A percentile compares a stretch with the other conserved stretches of the same genome.
phyloP scores from a whole-genome alignment of 1,140 invertebrate species.

The Pseudoatta argentina region DNA sequence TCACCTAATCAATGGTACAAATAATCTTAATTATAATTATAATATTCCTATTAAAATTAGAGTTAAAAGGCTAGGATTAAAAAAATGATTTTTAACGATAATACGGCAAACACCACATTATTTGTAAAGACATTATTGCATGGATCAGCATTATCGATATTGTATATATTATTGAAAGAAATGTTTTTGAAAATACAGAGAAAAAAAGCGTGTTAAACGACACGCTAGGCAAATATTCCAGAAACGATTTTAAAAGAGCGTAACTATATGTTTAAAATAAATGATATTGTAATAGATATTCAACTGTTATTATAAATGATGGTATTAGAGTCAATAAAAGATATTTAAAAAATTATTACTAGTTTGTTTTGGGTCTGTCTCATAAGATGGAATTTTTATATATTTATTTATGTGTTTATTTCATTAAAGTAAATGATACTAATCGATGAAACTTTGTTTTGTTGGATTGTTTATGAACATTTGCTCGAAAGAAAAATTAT shows the following conservation, averaged over 20 bases:
- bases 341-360: not conserved
- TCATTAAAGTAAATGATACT: not conserved
- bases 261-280: not conserved
- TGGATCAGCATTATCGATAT: slow-evolving; percentile 34
- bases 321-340: not conserved
- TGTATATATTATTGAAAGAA: slow-evolving; percentile 23
- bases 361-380: not conserved
- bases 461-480: slow-evolving; percentile 50
- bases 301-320: slow-evolving; percentile 2
- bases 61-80: slow-evolving; percentile 76
- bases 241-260: slow-evolving; percentile 37
- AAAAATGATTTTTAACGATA: slow-evolving; percentile 73
- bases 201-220: slow-evolving; percentile 12
- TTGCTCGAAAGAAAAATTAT: slow-evolving; percentile 59
- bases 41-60: slow-evolving; percentile 82
- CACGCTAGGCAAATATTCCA: slow-evolving; percentile 65
- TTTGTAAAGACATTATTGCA: slow-evolving; percentile 77
- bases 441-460: not conserved
- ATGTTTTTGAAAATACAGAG: slow-evolving; percentile 23
- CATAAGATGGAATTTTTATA: not conserved
- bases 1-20: slow-evolving; percentile 84
- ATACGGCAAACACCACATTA: slow-evolving; percentile 65
- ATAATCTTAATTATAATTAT: slow-evolving; percentile 83
- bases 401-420: slow-evolving; percentile 7
- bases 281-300: not conserved